Evolutionary conservation across 2,113 vertebrate genomes (phyloP), one percentile per base, ranked within the genome.

Genomic region (Bucco capensis): DNA sequence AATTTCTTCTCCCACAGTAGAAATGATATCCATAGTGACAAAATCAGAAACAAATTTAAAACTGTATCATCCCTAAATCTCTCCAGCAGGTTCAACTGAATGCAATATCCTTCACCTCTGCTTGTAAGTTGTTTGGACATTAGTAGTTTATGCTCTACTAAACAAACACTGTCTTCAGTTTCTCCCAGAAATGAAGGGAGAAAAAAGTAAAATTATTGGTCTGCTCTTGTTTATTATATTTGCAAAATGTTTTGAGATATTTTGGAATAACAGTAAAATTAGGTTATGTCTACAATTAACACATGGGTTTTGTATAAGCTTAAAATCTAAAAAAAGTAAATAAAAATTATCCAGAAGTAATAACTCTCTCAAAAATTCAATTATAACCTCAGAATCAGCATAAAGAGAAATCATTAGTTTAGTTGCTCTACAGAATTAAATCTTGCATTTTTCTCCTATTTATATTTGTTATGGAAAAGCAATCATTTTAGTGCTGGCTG

Each of bases 381-480:
- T 53, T 53, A 64, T 79, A 67, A 58, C 50, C 83, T 91, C 53
- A 88, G 64, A 93, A 81, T 69, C 66, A 84, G 31, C 23, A 77
- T 57, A 53, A 82, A 84, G 50, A 74, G 50, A 94, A 91, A 92
- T 62, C 72, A 61, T 69, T 86, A 47, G 25, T 89, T 84, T 83
- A 61, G 65, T 91, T 82, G 31, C 40, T 93, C 30, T 83, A 85
- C 67, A 47, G 65, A 73, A 82, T 86, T 92, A 80, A 89, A 90
- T 83, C 69, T 78, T 82, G 57, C 30, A 42, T 87, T 92, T 97
- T 94, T 93, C 91, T 95, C 78, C 53, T 94, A 33, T 91, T 94
- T 96, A 82, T 87, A 76, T 93, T 95, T 96, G 37, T 91, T 96
- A 77, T 50, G 56, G 58, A 95, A 97, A 96, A 92, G 64, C 79